A percentile compares a stretch with the other conserved stretches of the same genome.
phyloP scores from a whole-genome alignment of 2,113 vertebrate genomes.

The Vulpes lagopus region DNA sequence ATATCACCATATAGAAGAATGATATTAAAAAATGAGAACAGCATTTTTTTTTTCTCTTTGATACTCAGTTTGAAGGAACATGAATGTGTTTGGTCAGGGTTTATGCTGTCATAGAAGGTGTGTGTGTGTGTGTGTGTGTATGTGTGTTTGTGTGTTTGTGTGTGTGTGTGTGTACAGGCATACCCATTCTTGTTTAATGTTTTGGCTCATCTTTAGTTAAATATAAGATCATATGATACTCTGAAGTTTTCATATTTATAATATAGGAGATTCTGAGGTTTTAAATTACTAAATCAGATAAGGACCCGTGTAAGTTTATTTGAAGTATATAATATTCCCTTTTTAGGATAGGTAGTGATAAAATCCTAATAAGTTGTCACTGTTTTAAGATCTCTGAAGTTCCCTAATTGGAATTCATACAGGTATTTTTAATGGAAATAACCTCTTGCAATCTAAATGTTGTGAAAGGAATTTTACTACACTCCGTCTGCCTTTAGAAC shows the following conservation, averaged over 20 bases:
- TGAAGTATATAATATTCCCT: conserved; percentile 71
- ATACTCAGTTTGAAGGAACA: neutral
- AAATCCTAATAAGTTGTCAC: conserved; percentile 80
- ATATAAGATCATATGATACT: neutral
- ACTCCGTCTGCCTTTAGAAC: conserved; percentile 60
- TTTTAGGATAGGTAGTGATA: conserved; percentile 66
- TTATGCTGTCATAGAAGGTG: neutral
- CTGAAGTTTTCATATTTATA: neutral
- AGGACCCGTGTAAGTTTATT: conserved; percentile 64
- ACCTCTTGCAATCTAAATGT: conserved; percentile 75
- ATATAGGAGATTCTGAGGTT: neutral
- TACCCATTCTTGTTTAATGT: neutral
- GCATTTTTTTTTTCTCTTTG: neutral
- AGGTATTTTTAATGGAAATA: conserved; percentile 79
- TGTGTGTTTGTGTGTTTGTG: neutral
- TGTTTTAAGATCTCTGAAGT: conserved; percentile 79
- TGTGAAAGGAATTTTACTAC: conserved; percentile 79
- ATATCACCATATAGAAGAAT: neutral
- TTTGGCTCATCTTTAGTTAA: neutral
- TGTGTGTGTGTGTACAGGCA: neutral
- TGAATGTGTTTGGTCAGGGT: neutral
- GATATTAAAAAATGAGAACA: neutral
- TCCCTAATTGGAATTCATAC: conserved; percentile 79
- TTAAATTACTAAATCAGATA: conserved; percentile 7
- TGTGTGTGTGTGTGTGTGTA: neutral